Base-by-base conservation (phyloP, 2,113 vertebrate genomes). In the Chamaetylas fuelleborni region DNA sequence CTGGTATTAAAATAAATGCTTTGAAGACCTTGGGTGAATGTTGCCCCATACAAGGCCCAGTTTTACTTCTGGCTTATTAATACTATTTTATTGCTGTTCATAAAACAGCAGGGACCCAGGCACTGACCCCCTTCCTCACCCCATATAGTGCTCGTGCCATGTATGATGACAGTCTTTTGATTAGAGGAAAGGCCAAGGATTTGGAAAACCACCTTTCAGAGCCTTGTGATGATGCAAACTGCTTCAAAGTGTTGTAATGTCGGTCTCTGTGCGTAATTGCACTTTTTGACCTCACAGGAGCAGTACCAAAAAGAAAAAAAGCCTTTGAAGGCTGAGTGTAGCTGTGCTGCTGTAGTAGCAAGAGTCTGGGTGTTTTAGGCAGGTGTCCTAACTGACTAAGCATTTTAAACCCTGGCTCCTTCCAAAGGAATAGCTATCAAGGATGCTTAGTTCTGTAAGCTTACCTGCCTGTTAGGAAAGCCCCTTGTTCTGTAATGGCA, bases 1-100 rank as follows among this genome's bases (percentile, higher is more conserved):
- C 74, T 82, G 47, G 38, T 66, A 73, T 93, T 94, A 86, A 94
- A 94, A 65, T 42, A 54, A 85, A 62, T 69, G 31, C 51, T 91
- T 93, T 80, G 71, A 90, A 86, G 66, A 51, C 38, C 43, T 65
- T 62, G 29, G 17, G 23, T 71, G 45, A 69, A 24, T 51, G 50
- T 88, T 96, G 60, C 62, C 29, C 79, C 24, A 64, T 47, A 53
- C 24, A 58, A 62, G 67, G 34, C 56, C 31, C 12, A 58, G 42
- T 69, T 91, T 83, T 81, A 78, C 51, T 82, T 90, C 33, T 8
- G 16, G 47, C 7, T 94, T 91, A 72, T 66, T 88, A 73, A 62
- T 72, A 47, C 43, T 73, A 12, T n/a, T 93, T 66, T 93, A 83
- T 54, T 77, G 33, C 43, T 74, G 24, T 71, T 91, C 64, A 26